Evolutionary conservation across 2,888 invertebrate species (phyloP).

Genomic region (Crematogaster levior): DNA sequence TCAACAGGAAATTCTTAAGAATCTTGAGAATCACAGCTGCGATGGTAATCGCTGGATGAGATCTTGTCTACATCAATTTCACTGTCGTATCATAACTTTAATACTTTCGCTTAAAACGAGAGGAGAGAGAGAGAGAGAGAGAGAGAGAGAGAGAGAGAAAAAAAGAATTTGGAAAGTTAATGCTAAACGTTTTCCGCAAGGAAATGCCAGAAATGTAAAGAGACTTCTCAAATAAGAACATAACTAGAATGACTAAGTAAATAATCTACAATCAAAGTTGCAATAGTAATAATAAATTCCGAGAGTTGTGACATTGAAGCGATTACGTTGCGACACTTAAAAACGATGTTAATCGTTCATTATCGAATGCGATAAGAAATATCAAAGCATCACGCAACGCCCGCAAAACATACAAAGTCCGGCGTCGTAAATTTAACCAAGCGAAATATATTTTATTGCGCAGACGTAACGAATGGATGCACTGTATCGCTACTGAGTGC

Average conservation of each 20-base stretch:
- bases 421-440: constrained; percentile 68
- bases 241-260: not conserved
- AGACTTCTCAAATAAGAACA: not conserved
- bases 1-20: not conserved
- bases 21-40: constrained; percentile 37
- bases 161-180: constrained; percentile 47
- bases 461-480: constrained; percentile 64
- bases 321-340: not conserved
- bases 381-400: constrained; percentile 49
- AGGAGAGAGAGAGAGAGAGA: no score
- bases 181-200: constrained; percentile 12
- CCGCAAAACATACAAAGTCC: constrained; percentile 52
- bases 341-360: not conserved
- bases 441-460: constrained; percentile 74
- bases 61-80: constrained; percentile 47
- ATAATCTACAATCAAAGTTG: not conserved
- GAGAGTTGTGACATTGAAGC: not conserved
- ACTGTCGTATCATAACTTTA: constrained; percentile 21
- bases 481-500: constrained; percentile 12
- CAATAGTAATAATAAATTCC: not conserved
- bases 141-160: no score
- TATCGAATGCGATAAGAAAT: not conserved
- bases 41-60: constrained; percentile 27
- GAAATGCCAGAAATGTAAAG: constrained; percentile 14
- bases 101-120: constrained; percentile 34